These are phyloP conservation scores for Musca domestica DNA, from an alignment of 1,140 invertebrate genomes.

Conservation along the genomic window DNA sequence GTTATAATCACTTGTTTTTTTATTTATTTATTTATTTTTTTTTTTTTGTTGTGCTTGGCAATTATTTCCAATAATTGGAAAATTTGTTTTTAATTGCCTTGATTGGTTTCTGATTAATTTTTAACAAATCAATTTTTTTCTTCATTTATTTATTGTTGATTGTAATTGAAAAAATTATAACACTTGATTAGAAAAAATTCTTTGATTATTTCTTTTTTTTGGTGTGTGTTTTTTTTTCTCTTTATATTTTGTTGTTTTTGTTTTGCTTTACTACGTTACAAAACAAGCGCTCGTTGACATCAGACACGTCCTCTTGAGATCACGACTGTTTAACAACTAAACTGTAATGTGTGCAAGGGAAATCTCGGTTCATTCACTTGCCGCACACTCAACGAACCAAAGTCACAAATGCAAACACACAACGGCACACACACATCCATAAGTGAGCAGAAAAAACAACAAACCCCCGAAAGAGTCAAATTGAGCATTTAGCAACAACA, in stretches of 20 bases:
- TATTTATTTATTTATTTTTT: no score
- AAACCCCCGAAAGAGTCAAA: no score
- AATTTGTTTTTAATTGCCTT: conserved; percentile 22
- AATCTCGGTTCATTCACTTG: conserved; percentile 20
- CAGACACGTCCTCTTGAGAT: conserved; percentile 51
- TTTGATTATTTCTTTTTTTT: conserved; percentile 2
- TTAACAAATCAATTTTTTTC: background rate
- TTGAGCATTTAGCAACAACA: no score
- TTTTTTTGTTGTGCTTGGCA: no score
- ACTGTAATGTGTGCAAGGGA: conserved; percentile 23
- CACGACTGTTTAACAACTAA: conserved; percentile 53
- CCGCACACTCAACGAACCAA: background rate
- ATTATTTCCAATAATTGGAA: conserved; percentile 11
- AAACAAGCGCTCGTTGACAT: conserved; percentile 27
- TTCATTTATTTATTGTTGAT: background rate
- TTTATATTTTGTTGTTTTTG: background rate
- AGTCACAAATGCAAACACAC: background rate
- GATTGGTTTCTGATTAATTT: conserved; percentile 18
- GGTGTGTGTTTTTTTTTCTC: background rate
- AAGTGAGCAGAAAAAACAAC: no score
- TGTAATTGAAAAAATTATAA: background rate
- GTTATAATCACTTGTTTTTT: no score
- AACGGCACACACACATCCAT: no score
- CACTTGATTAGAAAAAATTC: conserved; percentile 10
- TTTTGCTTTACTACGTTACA: conserved; percentile 2